A percentile compares a stretch with the other conserved stretches of the same genome.
These are phyloP conservation scores for Balearica regulorum DNA, from an alignment of 2,797 vertebrate species.

Conservation along the genomic window DNA sequence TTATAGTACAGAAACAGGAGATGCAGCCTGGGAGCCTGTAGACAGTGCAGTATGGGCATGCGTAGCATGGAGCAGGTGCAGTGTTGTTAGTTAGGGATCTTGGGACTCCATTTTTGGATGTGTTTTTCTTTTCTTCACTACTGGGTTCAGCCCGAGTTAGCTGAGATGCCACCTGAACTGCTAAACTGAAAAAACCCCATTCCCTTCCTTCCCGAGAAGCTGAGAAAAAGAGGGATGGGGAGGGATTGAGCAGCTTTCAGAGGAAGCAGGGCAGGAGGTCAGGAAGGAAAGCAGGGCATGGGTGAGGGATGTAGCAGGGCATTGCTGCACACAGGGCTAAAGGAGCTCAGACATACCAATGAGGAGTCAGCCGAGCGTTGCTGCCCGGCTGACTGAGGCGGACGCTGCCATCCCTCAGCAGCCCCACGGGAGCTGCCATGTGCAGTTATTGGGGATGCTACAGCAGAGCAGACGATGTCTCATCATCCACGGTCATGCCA, in stretches of 20 bases:
- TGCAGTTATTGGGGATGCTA: not conserved
- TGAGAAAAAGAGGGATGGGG: not conserved
- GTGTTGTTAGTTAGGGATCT: not conserved
- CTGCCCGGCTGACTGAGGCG: not conserved
- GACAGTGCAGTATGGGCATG: accelerated
- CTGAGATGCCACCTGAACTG: not conserved
- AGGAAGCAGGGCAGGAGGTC: not conserved
- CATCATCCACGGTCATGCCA: not conserved
- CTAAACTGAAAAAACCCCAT: not conserved
- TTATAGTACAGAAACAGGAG: not conserved
- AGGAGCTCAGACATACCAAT: not conserved
- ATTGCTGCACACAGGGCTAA: not conserved
- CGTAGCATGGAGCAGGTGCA: not conserved
- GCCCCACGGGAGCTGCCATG: accelerated
- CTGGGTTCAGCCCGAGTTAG: accelerated
- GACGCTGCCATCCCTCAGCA: not conserved
- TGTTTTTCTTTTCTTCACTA: not conserved
- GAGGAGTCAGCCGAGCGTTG: not conserved
- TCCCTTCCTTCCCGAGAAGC: not conserved
- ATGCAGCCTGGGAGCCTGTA: not conserved
- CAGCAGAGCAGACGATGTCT: not conserved
- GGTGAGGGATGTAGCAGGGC: not conserved
- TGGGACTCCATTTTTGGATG: not conserved
- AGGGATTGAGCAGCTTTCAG: not conserved
- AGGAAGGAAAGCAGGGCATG: not conserved